Base-by-base conservation (phyloP, 2,888 invertebrate genomes). In the Orchesella flavescens region DNA sequence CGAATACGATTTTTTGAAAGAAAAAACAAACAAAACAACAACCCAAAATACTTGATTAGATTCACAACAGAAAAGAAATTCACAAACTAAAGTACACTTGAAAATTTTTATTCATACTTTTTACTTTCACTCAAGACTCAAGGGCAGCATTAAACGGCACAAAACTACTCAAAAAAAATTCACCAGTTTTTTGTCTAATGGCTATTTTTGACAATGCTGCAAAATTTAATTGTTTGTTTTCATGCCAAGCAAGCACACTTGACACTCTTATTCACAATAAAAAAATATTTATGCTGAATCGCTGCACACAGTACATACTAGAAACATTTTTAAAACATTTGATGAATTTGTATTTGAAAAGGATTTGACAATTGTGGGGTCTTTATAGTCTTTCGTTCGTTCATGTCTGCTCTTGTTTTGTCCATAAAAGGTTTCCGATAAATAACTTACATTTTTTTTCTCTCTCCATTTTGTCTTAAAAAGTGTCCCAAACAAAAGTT, bases 281-380 rank as follows among this genome's bases (percentile, higher is more conserved):
- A 34, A 34, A 34, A 34, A 34, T n/a, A n/a, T 4, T 34, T 34
- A 34, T 17, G 55, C 71, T 71, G 71, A 71, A 71, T 57, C 71
- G 24, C 53, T 71, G 57, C 71, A 71, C 71, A 72, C 59, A 72
- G 21, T 17, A 55, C 72, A 72, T 34, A 34, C 2, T 34, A 34
- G 2, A 34, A 34, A 34, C 34, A 34, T 2, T 34, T 34, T 34
- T n/a, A n/a, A n/a, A n/a, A n/a, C n/a, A 34, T 34, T 34, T 34
- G 7, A 34, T 34, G 34, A 4, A n/a, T 34, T 34, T 7, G 34
- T 34, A 34, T 34, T 34, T 34, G 34, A 34, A 34, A 15, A 19
- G 34, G 2, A 34, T 34, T 34, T 34, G 34, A 34, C 2, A 15
- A 19, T 57, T 71, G 53, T 55, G 24, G 34, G 55, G 55, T 71